Conservation (phyloP, 2,113 vertebrate species). For the Alouatta palliata region DNA sequence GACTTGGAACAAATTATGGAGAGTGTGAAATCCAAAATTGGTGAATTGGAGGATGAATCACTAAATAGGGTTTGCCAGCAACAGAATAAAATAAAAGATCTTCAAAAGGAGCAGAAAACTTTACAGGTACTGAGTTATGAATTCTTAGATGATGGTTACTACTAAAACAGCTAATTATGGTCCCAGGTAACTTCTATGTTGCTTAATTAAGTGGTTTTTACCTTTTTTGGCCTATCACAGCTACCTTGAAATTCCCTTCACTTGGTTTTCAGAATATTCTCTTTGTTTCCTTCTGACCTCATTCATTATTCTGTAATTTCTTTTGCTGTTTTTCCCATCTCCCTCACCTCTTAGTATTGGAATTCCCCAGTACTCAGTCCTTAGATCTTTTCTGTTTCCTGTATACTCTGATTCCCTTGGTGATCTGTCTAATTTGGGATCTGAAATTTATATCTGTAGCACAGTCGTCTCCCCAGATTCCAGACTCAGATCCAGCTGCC, state of each 20-base stretch:
- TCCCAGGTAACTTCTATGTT: background rate
- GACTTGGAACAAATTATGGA: constrained; percentile 90
- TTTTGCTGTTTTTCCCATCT: background rate
- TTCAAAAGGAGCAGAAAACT: constrained; percentile 85
- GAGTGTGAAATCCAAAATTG: constrained; percentile 88
- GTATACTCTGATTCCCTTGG: background rate
- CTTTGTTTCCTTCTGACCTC: background rate
- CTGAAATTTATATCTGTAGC: background rate
- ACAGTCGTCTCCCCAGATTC: background rate
- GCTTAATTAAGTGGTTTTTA: background rate
- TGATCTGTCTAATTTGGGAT: background rate
- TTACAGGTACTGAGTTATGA: constrained; percentile 82
- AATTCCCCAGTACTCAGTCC: background rate
- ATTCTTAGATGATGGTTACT: background rate
- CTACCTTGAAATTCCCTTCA: background rate
- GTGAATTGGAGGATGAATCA: constrained; percentile 91
- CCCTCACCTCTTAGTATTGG: background rate
- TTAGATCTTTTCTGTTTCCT: background rate
- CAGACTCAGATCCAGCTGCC: background rate
- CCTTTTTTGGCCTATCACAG: background rate
- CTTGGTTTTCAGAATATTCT: constrained; percentile 9
- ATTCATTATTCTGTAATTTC: background rate
- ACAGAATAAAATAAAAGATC: constrained; percentile 83
- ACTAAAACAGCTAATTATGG: background rate
- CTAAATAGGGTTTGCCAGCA: constrained; percentile 87